These are phyloP conservation scores for Syrmaticus mikado DNA, from an alignment of 2,113 vertebrate species.

Conservation along the genomic window DNA sequence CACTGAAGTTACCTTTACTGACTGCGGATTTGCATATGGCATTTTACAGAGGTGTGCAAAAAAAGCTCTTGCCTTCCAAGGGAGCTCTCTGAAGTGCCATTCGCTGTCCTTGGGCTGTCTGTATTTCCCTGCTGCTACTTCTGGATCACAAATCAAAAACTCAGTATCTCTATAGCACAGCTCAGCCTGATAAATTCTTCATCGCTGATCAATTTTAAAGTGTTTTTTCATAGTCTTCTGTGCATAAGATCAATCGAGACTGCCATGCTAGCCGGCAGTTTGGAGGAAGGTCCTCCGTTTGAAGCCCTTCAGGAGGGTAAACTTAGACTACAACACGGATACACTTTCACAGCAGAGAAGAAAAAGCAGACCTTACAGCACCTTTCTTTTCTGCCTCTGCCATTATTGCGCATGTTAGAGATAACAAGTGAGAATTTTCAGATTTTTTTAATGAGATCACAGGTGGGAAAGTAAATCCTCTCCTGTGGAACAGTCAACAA, in stretches of 20 bases:
- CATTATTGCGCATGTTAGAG: neutral
- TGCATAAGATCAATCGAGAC: neutral
- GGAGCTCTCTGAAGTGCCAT: neutral
- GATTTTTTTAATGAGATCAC: neutral
- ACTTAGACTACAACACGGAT: neutral
- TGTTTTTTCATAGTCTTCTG: neutral
- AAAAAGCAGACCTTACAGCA: neutral
- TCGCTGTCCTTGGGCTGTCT: neutral
- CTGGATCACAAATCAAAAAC: neutral
- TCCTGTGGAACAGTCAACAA: neutral
- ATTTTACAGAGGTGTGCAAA: neutral
- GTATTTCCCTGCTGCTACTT: neutral
- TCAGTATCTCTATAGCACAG: rapidly evolving
- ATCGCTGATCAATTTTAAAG: neutral
- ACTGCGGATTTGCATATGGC: neutral
- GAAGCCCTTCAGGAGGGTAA: neutral
- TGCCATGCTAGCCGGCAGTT: neutral
- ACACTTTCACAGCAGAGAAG: neutral
- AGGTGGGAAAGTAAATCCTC: neutral
- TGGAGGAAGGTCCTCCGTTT: neutral
- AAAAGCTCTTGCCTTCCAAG: neutral
- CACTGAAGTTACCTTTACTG: neutral
- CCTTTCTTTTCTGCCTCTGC: neutral
- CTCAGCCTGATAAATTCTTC: neutral
- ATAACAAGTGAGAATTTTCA: neutral